These are phyloP conservation scores for Hybos culiciformis DNA, from an alignment of 2,888 invertebrate genomes.

Conservation along the genomic window DNA sequence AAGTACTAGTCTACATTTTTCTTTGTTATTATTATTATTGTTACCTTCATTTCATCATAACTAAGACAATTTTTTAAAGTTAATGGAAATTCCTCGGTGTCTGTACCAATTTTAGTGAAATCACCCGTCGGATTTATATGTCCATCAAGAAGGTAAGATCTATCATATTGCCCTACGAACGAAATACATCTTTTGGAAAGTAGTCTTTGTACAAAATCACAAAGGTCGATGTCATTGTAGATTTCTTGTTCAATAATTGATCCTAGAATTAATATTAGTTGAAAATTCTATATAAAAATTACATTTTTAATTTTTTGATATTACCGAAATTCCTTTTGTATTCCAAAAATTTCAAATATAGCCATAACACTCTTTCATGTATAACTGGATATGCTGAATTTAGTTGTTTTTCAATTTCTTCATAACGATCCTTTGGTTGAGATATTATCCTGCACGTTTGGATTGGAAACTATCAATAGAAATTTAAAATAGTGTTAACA, in stretches of 20 bases:
- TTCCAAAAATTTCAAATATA: constrained; percentile 46
- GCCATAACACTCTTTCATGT: constrained; percentile 44
- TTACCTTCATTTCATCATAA: constrained; percentile 42
- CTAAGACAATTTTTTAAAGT: constrained; percentile 37
- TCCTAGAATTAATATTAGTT: constrained; percentile 15
- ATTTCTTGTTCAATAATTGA: constrained; percentile 24
- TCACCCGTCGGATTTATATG: constrained; percentile 29
- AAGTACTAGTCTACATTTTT: too few relatives aligned
- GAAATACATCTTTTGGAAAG: constrained; percentile 35
- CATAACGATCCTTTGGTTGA: constrained; percentile 13
- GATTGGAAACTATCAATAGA: constrained; percentile 14
- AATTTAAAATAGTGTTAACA: too few relatives aligned
- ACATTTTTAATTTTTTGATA: not conserved
- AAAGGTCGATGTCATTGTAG: constrained; percentile 33
- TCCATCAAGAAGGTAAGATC: constrained; percentile 28
- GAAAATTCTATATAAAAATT: not conserved
- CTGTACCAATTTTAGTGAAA: constrained; percentile 37
- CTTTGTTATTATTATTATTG: too few relatives aligned
- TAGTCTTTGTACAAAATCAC: constrained; percentile 36
- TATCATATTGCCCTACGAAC: constrained; percentile 30
- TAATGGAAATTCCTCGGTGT: constrained; percentile 32
- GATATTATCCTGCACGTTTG: constrained; percentile 12
- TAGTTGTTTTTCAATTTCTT: constrained; percentile 14
- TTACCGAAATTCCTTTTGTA: constrained; percentile 35
- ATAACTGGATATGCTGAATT: constrained; percentile 47